Conservation (phyloP, 30 jellyfish, hydroid and myxozoan species). For the Catostylus mosaicus region DNA sequence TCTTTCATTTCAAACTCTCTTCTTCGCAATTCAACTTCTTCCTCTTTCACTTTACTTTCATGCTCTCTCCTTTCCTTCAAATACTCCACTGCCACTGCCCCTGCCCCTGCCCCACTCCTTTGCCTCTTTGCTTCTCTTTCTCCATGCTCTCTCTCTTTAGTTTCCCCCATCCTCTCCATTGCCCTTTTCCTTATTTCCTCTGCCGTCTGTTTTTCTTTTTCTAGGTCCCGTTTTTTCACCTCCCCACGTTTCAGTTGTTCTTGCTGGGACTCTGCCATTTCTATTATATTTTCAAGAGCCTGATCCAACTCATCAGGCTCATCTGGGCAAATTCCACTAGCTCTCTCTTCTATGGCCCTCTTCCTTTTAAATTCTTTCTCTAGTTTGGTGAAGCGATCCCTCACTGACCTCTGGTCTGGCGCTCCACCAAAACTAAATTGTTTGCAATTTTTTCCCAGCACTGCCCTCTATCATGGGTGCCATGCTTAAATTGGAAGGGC, state of each 20-base stretch:
- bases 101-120: conserved; percentile 10
- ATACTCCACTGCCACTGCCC: conserved; percentile 24
- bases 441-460: not conserved
- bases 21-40: conserved; percentile 2
- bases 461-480: too few species aligned
- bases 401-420: conserved; percentile 16
- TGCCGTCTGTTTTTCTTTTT: not conserved
- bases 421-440: not conserved
- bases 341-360: conserved; percentile 6
- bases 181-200: conserved; percentile 22
- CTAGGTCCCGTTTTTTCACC: not conserved
- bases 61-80: conserved; percentile 15
- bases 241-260: not conserved
- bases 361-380: not conserved
- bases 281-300: conserved; percentile 19
- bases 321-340: conserved; percentile 39
- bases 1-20: conserved; percentile 2
- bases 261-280: not conserved
- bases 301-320: conserved; percentile 18
- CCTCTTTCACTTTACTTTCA: conserved; percentile 10
- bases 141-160: not conserved
- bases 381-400: conserved; percentile 11
- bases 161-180: conserved; percentile 25
- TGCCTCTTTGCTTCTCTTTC: conserved; percentile 7
- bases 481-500: too few species aligned